phyloP scores from a whole-genome alignment of 1,140 invertebrate species.

The Anthonomus grandis region DNA sequence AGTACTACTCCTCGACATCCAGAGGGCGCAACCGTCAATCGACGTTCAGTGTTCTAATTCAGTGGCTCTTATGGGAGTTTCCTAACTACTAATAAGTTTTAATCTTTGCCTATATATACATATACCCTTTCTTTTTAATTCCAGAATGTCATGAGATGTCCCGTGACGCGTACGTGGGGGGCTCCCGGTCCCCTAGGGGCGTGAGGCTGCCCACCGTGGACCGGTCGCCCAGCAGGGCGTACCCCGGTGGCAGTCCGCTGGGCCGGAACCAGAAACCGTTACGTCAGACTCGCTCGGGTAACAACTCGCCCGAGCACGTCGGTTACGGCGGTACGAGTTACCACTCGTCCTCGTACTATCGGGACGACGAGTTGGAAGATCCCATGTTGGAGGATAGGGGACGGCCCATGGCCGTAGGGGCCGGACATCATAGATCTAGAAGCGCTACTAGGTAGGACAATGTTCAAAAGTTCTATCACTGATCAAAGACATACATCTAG shows the following conservation, averaged over 20 bases:
- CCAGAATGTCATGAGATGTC: slow-evolving; percentile 59
- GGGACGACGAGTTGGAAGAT: slow-evolving; percentile 70
- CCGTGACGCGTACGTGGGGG: slow-evolving; percentile 68
- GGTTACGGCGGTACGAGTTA: slow-evolving; percentile 49
- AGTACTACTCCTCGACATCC: too few relatives aligned
- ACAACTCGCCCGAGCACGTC: slow-evolving; percentile 57
- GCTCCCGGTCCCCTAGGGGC: slow-evolving; percentile 61
- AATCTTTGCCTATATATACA: too few relatives aligned
- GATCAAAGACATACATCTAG: too few relatives aligned
- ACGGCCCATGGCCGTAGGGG: slow-evolving; percentile 59
- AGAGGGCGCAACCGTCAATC: too few relatives aligned
- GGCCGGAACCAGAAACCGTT: slow-evolving; percentile 51
- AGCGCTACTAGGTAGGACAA: slow-evolving; percentile 56
- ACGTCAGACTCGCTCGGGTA: slow-evolving; percentile 56
- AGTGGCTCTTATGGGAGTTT: too few relatives aligned
- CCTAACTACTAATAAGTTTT: too few relatives aligned
- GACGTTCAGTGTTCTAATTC: too few relatives aligned
- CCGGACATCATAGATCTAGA: slow-evolving; percentile 57
- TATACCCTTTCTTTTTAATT: not conserved
- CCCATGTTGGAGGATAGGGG: slow-evolving; percentile 65
- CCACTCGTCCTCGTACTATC: slow-evolving; percentile 55
- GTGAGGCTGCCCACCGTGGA: slow-evolving; percentile 76
- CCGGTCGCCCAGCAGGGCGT: slow-evolving; percentile 75
- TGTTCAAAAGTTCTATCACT: too few relatives aligned
- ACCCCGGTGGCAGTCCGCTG: slow-evolving; percentile 59